These are phyloP conservation scores for Festucalex cinctus DNA, from an alignment of 2,113 vertebrate genomes.

Conservation along the genomic window DNA sequence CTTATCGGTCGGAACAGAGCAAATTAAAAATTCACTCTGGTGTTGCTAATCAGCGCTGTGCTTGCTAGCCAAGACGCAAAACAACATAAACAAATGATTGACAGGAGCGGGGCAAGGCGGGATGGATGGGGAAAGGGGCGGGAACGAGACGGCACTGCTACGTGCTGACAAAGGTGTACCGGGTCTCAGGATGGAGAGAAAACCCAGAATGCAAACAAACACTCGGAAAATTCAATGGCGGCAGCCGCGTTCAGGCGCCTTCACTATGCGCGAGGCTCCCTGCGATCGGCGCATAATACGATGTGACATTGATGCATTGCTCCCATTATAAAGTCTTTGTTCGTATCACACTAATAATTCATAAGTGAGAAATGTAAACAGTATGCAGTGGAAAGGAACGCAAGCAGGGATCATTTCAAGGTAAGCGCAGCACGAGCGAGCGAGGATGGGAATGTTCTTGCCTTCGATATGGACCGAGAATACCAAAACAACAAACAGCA, in stretches of 20 bases:
- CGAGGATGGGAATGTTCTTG: slow-evolving; percentile 43
- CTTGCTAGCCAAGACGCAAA: slow-evolving; percentile 37
- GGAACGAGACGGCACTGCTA: slow-evolving; percentile 25
- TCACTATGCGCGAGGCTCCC: slow-evolving; percentile 66
- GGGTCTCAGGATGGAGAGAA: slow-evolving; percentile 11
- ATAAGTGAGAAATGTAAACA: slow-evolving; percentile 75
- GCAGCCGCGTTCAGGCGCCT: slow-evolving; percentile 57
- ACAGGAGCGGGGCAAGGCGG: slow-evolving; percentile 10
- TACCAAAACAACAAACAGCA: slow-evolving; percentile 12
- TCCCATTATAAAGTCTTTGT: slow-evolving; percentile 75
- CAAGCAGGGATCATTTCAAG: slow-evolving; percentile 63
- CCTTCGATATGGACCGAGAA: slow-evolving; percentile 47
- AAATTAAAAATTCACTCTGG: slow-evolving; percentile 75
- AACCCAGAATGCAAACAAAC: slow-evolving; percentile 7
- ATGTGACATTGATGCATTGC: slow-evolving; percentile 73
- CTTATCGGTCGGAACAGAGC: slow-evolving; percentile 72
- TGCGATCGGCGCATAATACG: slow-evolving; percentile 70
- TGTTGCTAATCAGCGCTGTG: slow-evolving; percentile 66
- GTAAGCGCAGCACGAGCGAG: slow-evolving; percentile 61
- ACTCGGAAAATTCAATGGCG: slow-evolving; percentile 58
- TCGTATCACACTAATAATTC: slow-evolving; percentile 74
- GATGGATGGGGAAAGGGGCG: slow-evolving; percentile 12
- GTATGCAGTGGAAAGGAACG: slow-evolving; percentile 60
- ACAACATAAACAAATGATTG: slow-evolving; percentile 53
- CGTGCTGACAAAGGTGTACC: slow-evolving; percentile 50